phyloP scores from a whole-genome alignment of 2,797 vertebrate genomes.

The Anolis apletophallus region DNA sequence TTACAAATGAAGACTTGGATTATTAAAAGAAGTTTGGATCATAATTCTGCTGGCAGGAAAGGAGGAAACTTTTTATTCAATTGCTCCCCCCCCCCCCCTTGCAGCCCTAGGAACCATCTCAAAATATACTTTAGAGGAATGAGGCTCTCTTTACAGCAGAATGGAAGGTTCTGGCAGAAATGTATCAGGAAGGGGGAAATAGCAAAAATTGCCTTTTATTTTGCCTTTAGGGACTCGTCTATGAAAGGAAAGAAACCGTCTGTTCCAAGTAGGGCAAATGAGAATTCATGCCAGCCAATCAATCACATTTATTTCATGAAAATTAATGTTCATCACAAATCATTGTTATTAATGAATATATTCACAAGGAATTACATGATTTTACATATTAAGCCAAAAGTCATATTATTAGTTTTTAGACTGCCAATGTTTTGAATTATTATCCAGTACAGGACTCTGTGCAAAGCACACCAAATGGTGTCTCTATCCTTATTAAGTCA shows the following conservation, averaged over 20 bases:
- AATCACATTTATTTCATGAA: not conserved
- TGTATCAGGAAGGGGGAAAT: not conserved
- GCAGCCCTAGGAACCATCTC: no score
- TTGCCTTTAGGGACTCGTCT: not conserved
- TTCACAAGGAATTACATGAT: not conserved
- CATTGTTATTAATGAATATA: constrained; percentile 11
- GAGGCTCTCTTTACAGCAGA: not conserved
- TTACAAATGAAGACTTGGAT: not conserved
- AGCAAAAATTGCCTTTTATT: not conserved
- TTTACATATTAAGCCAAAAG: not conserved
- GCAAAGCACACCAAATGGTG: not conserved
- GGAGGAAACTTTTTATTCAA: not conserved
- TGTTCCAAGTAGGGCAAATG: no score
- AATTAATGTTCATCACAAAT: not conserved
- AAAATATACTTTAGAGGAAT: not conserved
- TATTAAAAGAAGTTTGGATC: not conserved
- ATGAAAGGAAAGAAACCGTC: not conserved
- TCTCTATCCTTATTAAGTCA: not conserved
- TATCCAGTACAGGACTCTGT: not conserved
- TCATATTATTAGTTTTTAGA: not conserved
- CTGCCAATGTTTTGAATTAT: not conserved
- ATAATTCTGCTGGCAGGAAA: not conserved
- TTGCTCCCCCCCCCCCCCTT: no score
- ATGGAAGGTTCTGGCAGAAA: not conserved
- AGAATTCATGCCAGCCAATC: not conserved